These are phyloP conservation scores for Lamprologus callipterus DNA, from an alignment of 2,113 vertebrate species.

Conservation along the genomic window DNA sequence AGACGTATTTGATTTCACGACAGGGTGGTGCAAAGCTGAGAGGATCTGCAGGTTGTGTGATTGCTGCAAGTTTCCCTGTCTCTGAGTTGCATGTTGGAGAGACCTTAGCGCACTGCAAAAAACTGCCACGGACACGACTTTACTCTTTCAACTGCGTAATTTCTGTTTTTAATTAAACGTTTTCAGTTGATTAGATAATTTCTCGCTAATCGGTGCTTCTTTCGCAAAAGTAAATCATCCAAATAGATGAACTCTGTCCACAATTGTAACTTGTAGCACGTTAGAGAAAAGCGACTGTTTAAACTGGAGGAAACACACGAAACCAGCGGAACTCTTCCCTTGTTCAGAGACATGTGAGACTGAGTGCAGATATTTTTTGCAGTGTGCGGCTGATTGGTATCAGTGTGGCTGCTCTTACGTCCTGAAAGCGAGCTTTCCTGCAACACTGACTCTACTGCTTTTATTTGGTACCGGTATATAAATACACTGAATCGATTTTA, in stretches of 20 bases:
- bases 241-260: not conserved
- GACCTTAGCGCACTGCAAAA: not conserved
- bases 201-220: too few species aligned
- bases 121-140: not conserved
- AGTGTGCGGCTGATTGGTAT: constrained; percentile 39
- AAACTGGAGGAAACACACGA: not conserved
- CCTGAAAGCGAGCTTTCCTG: not conserved
- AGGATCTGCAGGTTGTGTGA: constrained; percentile 47
- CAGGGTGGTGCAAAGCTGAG: constrained; percentile 51
- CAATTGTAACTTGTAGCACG: not conserved
- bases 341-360: not conserved
- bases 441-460: not conserved
- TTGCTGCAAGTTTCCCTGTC: constrained; percentile 27
- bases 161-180: not conserved
- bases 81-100: constrained; percentile 24
- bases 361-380: not conserved
- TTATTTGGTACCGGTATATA: not conserved
- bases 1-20: constrained; percentile 53
- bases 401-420: not conserved
- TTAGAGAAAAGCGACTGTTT: not conserved
- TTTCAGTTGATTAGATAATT: not conserved
- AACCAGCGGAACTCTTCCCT: not conserved
- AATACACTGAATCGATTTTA: not conserved
- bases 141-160: not conserved
- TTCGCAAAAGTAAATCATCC: not conserved